These are phyloP conservation scores for Nemurella pictetii DNA, from an alignment of 2,888 invertebrate species.

Conservation along the genomic window DNA sequence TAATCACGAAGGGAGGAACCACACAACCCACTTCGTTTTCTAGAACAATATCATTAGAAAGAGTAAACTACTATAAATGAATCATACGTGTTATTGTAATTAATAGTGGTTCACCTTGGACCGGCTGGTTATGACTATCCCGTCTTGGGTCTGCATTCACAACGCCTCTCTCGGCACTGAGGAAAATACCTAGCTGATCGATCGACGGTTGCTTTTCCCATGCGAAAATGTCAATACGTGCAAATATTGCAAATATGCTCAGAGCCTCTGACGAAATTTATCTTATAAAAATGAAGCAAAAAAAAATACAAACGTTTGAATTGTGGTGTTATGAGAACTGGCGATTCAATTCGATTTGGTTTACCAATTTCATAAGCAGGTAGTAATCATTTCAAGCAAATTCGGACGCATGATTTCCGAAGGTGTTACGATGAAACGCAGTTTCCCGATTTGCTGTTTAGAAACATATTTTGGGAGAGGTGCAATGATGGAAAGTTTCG, in stretches of 20 bases:
- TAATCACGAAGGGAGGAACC: neutral
- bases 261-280: neutral
- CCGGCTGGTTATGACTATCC: neutral
- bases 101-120: neutral
- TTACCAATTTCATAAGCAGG: neutral
- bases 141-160: neutral
- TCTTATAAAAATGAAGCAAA: neutral
- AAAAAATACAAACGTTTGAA: neutral
- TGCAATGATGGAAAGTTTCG: too few relatives aligned
- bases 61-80: neutral
- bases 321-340: neutral
- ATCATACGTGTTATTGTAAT: neutral
- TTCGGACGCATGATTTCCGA: neutral
- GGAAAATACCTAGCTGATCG: neutral
- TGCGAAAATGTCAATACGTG: neutral
- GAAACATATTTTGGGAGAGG: too few relatives aligned
- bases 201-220: neutral
- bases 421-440: neutral
- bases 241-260: neutral
- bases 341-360: neutral
- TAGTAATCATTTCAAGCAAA: neutral
- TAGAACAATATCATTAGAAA: neutral
- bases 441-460: too few relatives aligned
- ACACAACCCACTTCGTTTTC: neutral
- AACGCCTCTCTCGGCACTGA: neutral